Evolutionary conservation across 2,113 vertebrate species (phyloP).

Genomic region (Tichodroma muraria): DNA sequence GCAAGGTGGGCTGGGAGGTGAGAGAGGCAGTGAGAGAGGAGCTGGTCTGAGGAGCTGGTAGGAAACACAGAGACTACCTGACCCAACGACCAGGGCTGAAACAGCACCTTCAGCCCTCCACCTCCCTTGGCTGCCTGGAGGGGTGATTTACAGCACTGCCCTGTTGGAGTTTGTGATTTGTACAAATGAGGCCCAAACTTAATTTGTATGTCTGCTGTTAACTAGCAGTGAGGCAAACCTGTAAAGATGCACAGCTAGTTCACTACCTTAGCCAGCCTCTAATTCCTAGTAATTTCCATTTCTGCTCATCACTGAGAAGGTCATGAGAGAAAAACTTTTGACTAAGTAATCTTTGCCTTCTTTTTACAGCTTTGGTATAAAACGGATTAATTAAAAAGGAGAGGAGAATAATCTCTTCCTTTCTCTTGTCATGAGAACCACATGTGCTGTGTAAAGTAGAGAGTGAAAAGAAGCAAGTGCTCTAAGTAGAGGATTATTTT

Average conservation of each 20-base stretch:
- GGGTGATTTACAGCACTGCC: not conserved
- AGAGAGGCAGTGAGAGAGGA: not conserved
- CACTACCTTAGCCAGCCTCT: not conserved
- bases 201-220: not conserved
- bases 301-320: not conserved
- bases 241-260: not conserved
- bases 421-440: not conserved
- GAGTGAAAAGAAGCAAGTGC: not conserved
- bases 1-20: not conserved
- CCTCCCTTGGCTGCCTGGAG: accelerated
- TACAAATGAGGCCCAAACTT: not conserved
- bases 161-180: not conserved
- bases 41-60: not conserved
- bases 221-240: not conserved
- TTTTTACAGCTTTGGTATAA: not conserved
- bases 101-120: not conserved
- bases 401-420: not conserved
- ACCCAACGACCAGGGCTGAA: not conserved
- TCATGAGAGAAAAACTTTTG: not conserved
- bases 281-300: not conserved
- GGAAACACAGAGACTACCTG: not conserved
- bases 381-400: not conserved
- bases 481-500: not conserved
- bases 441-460: not conserved
- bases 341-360: not conserved